phyloP scores from a whole-genome alignment of 2,797 vertebrate genomes.

The Protosalanx chinensis region DNA sequence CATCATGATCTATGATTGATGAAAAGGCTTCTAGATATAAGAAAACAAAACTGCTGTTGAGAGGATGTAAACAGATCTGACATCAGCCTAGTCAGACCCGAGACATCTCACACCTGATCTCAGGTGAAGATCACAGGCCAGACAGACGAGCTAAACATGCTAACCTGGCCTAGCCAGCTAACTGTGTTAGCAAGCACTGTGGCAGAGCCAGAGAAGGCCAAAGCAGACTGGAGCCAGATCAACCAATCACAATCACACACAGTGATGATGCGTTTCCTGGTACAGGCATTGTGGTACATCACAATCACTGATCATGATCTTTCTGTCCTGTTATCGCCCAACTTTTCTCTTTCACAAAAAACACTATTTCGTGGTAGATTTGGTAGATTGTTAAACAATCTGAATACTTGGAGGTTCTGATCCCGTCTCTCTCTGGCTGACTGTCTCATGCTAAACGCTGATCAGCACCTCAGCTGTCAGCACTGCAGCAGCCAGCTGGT shows the following conservation, averaged over 20 bases:
- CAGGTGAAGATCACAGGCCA: neutral
- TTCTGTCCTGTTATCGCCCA: too few species aligned
- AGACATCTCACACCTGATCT: neutral
- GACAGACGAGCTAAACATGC: neutral
- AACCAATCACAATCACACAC: neutral
- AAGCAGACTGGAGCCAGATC: neutral
- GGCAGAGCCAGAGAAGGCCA: neutral
- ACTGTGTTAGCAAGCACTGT: neutral
- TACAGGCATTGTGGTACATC: too few species aligned
- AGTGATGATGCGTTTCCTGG: too few species aligned
- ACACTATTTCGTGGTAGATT: too few species aligned
- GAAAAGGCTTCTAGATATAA: constrained; percentile 69
- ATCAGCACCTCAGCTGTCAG: constrained; percentile 40
- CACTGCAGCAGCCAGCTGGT: constrained; percentile 46
- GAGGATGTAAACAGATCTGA: constrained; percentile 46
- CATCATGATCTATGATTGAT: constrained; percentile 68
- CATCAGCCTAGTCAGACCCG: constrained; percentile 9
- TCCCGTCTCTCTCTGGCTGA: constrained; percentile 15
- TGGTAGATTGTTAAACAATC: too few species aligned
- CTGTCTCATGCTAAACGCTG: constrained; percentile 7
- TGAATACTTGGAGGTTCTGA: neutral
- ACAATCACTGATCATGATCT: too few species aligned
- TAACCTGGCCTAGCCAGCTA: too few species aligned
- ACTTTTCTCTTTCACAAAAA: too few species aligned
- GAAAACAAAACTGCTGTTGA: constrained; percentile 57